Conservation (phyloP, 1,140 invertebrate species). For the Trissolcus basalis region DNA sequence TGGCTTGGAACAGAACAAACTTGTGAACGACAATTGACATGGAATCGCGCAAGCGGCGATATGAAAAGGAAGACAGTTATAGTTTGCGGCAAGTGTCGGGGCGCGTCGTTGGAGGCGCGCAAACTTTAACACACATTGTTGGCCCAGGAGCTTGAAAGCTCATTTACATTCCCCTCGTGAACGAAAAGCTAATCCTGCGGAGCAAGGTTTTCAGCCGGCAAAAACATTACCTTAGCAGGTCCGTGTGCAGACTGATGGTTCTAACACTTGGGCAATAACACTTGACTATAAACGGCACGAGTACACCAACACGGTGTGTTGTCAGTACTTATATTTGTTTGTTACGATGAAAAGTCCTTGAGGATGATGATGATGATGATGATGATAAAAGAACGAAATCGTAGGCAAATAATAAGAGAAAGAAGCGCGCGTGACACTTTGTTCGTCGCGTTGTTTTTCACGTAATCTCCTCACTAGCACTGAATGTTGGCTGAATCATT, state of each 20-base stretch:
- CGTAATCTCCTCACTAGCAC: conserved; percentile 45
- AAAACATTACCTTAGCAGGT: conserved; percentile 3
- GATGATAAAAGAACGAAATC: not conserved
- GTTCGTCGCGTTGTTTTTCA: conserved; percentile 19
- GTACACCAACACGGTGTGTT: too few relatives aligned
- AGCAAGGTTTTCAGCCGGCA: not conserved
- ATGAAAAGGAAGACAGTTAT: not conserved
- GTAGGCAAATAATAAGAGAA: conserved; percentile 11
- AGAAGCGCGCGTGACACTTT: not conserved
- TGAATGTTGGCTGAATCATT: conserved; percentile 35
- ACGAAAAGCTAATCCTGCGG: conserved; percentile 17
- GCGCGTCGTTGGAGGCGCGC: not conserved
- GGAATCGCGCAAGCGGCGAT: conserved; percentile 2
- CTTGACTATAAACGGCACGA: too few relatives aligned
- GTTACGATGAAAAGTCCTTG: not conserved
- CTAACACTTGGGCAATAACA: conserved; percentile 1
- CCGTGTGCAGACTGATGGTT: not conserved
- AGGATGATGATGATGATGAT: too few relatives aligned
- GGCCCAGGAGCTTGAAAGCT: not conserved
- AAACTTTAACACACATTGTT: conserved; percentile 12
- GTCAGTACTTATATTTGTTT: too few relatives aligned
- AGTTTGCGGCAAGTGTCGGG: not conserved
- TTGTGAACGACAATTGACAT: conserved; percentile 6
- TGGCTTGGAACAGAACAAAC: too few relatives aligned
- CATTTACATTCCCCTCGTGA: conserved; percentile 28